Evolutionary conservation across 2,888 invertebrate species (phyloP).

Genomic region (Melitaea athalia): DNA sequence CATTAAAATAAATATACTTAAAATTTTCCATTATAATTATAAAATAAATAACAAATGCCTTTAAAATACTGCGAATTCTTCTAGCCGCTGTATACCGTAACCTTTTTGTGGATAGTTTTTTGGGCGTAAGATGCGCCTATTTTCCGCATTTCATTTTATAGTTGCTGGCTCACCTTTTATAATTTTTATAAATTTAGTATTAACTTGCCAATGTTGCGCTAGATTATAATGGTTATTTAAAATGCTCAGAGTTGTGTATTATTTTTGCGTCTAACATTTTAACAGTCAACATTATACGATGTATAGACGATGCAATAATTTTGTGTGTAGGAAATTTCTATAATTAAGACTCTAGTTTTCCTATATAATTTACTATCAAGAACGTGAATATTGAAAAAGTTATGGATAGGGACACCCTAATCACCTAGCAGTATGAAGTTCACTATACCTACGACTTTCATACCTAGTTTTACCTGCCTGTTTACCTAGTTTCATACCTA

Average conservation of each 20-base stretch:
- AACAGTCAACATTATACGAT: too few species aligned
- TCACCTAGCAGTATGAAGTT: too few species aligned
- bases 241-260: neutral
- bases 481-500: too few species aligned
- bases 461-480: too few species aligned
- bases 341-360: too few species aligned
- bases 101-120: slow-evolving; percentile 18
- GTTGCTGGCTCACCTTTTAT: slow-evolving; percentile 10
- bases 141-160: slow-evolving; percentile 22
- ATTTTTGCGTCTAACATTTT: neutral
- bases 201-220: slow-evolving; percentile 13
- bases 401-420: too few species aligned
- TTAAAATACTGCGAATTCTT: slow-evolving; percentile 13
- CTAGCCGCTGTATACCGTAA: slow-evolving; percentile 10
- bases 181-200: slow-evolving; percentile 9
- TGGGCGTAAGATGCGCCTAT: slow-evolving; percentile 19
- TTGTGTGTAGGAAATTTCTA: too few species aligned
- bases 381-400: too few species aligned
- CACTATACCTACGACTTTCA: too few species aligned
- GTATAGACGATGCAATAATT: too few species aligned
- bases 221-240: slow-evolving; percentile 5
- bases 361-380: too few species aligned
- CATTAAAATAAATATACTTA: neutral
- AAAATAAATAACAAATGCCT: neutral
- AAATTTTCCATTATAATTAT: neutral